phyloP scores from a whole-genome alignment of 2,888 invertebrate genomes.

The Leucophenga montana region DNA sequence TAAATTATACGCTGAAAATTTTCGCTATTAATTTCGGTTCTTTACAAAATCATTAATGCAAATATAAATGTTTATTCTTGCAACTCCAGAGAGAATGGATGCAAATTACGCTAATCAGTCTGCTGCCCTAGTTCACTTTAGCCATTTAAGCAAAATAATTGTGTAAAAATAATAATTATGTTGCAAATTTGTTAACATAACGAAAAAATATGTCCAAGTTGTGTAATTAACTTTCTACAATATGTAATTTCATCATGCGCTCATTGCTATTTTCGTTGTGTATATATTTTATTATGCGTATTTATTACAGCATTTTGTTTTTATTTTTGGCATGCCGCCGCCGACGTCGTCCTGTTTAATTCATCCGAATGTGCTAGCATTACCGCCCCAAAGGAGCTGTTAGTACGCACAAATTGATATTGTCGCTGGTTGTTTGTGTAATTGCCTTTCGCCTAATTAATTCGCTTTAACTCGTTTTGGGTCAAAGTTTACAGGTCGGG shows the following conservation, averaged over 20 bases:
- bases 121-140: no score
- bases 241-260: constrained; percentile 39
- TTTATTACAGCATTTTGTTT: constrained; percentile 25
- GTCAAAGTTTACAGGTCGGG: constrained; percentile 14
- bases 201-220: constrained; percentile 36
- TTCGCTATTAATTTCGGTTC: no score
- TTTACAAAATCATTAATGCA: no score
- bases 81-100: no score
- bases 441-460: constrained; percentile 63
- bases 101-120: no score
- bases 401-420: constrained; percentile 38
- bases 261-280: constrained; percentile 39
- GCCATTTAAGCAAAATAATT: no score
- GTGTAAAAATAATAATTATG: constrained; percentile 1
- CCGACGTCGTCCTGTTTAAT: constrained; percentile 34
- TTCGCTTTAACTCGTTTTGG: constrained; percentile 39
- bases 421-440: constrained; percentile 49
- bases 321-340: constrained; percentile 42
- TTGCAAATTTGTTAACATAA: constrained; percentile 1
- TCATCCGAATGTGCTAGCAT: background rate
- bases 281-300: constrained; percentile 15
- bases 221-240: constrained; percentile 53
- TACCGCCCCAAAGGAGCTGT: constrained; percentile 40
- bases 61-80: no score
- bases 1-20: no score